These are phyloP conservation scores for Agrochola litura DNA, from an alignment of 2,888 invertebrate species.

Conservation along the genomic window DNA sequence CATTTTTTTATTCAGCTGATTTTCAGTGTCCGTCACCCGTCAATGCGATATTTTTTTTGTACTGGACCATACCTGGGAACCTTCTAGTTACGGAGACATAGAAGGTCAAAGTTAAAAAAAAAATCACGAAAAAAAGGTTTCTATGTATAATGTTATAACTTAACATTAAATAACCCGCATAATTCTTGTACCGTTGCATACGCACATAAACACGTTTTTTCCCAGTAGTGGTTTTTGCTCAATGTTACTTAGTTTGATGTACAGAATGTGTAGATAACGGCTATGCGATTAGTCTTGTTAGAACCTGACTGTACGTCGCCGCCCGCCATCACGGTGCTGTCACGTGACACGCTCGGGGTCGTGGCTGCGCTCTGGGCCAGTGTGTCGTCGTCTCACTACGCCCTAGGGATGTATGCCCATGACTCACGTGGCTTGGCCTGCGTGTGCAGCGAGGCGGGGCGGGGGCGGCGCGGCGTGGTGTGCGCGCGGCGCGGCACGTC, in stretches of 20 bases:
- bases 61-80: background rate
- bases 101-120: background rate
- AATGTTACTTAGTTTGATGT: background rate
- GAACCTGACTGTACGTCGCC: too few relatives aligned
- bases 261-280: too few relatives aligned
- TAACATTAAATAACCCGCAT: background rate
- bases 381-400: too few relatives aligned
- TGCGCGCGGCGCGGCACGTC: too few relatives aligned
- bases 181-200: background rate
- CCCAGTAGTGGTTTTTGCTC: background rate
- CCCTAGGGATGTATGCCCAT: too few relatives aligned
- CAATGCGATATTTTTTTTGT: background rate
- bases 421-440: too few relatives aligned
- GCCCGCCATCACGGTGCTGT: too few relatives aligned
- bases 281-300: too few relatives aligned
- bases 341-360: conserved; percentile 62
- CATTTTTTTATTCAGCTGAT: background rate
- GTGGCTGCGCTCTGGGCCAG: too few relatives aligned
- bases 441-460: too few relatives aligned
- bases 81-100: background rate
- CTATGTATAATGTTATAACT: background rate
- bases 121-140: too few relatives aligned
- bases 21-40: background rate
- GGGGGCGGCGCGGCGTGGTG: too few relatives aligned
- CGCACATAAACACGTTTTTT: background rate